Conservation (phyloP, 2,113 vertebrate species). For the Eptatretus burgeri region DNA sequence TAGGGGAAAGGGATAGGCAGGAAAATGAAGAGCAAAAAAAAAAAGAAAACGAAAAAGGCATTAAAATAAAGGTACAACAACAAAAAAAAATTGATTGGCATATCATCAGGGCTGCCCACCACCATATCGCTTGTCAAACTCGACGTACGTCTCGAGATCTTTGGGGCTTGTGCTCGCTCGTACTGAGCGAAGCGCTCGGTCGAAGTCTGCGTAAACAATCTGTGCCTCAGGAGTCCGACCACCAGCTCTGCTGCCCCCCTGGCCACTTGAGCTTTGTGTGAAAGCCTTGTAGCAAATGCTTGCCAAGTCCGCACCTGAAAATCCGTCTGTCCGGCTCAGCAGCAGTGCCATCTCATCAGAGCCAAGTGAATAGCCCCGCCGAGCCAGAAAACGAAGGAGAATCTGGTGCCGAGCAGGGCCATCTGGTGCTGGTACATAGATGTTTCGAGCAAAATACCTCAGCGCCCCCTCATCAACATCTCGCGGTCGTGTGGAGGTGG, state of each 20-base stretch:
- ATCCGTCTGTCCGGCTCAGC: conserved; percentile 1
- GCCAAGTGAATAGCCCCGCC: conserved; percentile 1
- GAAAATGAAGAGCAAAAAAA: no score
- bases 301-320: not conserved
- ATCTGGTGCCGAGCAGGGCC: conserved; percentile 3
- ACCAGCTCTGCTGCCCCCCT: not conserved
- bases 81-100: no score
- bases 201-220: conserved; percentile 3
- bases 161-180: not conserved
- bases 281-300: conserved; percentile 6
- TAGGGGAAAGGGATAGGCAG: no score
- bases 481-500: not conserved
- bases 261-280: not conserved
- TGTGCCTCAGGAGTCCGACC: conserved; percentile 4
- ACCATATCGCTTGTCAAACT: not conserved
- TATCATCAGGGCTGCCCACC: not conserved
- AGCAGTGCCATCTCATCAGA: conserved; percentile 4
- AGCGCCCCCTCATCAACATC: not conserved
- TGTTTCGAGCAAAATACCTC: not conserved
- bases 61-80: no score
- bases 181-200: conserved; percentile 5
- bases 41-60: no score
- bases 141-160: conserved; percentile 4
- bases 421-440: conserved; percentile 2
- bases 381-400: not conserved